Evolutionary conservation across 2,888 invertebrate species (phyloP).

Genomic region (Arctia plantaginis): DNA sequence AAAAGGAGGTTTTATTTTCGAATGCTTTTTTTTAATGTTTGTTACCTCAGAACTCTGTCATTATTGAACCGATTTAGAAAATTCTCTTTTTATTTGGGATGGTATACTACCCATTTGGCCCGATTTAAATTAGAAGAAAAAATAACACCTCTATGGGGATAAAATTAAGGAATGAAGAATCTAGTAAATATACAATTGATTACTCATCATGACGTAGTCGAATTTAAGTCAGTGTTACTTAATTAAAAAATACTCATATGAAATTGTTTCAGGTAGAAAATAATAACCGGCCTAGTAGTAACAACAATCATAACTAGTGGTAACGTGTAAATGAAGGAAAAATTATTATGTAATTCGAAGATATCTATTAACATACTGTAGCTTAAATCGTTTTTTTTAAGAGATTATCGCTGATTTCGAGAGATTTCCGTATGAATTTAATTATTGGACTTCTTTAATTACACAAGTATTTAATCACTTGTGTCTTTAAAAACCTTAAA

Average conservation of each 20-base stretch:
- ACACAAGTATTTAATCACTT: background rate
- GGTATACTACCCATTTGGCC: too few species aligned
- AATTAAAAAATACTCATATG: background rate
- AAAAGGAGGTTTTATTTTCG: background rate
- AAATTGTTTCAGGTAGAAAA: background rate
- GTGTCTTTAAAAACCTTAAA: too few species aligned
- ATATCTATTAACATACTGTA: background rate
- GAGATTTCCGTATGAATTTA: too few species aligned
- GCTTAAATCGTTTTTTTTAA: background rate
- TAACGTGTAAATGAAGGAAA: background rate
- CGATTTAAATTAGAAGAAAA: too few species aligned
- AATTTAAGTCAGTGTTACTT: background rate
- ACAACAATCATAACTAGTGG: background rate
- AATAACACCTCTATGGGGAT: too few species aligned
- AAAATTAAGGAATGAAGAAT: background rate
- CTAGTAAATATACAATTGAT: background rate
- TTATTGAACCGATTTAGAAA: background rate
- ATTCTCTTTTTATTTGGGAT: too few species aligned
- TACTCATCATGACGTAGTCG: background rate
- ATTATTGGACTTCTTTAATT: background rate
- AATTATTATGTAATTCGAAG: too few species aligned
- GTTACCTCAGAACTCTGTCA: background rate
- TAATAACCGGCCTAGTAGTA: background rate
- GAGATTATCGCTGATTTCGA: background rate
- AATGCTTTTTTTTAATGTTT: background rate